Percentiles rank a stretch among this genome's conserved stretches.
Evolutionary conservation across 2,888 invertebrate species (phyloP).

Genomic region (Mythimna pallens): DNA sequence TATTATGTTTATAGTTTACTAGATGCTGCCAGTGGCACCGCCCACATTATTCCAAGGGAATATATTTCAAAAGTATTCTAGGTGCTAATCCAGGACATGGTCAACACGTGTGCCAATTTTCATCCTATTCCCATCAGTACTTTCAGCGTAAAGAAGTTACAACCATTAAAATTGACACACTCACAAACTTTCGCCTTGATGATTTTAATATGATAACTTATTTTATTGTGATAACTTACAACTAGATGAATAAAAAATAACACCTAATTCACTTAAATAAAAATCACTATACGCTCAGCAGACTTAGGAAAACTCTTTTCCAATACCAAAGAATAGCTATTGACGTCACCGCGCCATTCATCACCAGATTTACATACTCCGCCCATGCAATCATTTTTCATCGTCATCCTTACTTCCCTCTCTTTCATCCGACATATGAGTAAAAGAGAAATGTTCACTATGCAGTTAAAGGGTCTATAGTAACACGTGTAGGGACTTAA

Average conservation of each 20-base stretch:
- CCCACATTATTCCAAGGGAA: no score
- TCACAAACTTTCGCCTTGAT: background rate
- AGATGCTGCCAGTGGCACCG: no score
- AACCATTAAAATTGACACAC: no score
- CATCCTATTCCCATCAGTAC: no score
- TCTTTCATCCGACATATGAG: background rate
- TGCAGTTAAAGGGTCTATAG: conserved; percentile 18
- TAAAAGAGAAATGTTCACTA: conserved; percentile 3
- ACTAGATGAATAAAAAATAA: background rate
- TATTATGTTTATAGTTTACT: background rate
- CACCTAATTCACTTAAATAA: background rate
- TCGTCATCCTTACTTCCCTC: conserved; percentile 8
- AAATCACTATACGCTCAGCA: background rate
- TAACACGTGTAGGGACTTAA: conserved; percentile 35
- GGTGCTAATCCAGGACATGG: no score
- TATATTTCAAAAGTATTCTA: no score
- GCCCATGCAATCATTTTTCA: conserved; percentile 37
- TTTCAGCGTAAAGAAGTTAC: no score
- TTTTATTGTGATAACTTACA: background rate
- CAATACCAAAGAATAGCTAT: conserved; percentile 20
- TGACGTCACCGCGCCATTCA: conserved; percentile 38
- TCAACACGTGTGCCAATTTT: no score
- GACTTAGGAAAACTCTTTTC: background rate
- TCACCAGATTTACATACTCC: conserved; percentile 35
- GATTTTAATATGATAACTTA: background rate